phyloP scores from a whole-genome alignment of 2,113 vertebrate species.

The Limnothrissa miodon region DNA sequence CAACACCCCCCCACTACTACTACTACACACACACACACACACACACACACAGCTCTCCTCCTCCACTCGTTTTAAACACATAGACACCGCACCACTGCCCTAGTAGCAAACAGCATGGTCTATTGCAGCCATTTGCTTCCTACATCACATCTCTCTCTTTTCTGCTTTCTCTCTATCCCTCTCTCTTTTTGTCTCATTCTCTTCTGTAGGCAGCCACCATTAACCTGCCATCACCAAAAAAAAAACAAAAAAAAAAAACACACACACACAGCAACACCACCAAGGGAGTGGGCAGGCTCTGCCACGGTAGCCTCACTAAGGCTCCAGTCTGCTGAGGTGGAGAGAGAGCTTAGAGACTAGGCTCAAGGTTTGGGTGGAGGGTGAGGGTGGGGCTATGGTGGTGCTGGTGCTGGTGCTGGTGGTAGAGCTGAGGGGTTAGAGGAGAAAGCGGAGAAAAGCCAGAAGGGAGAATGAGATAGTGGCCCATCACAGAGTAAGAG shows the following conservation, averaged over 20 bases:
- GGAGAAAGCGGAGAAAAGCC: neutral
- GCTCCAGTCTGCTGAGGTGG: neutral
- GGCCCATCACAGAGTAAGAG: neutral
- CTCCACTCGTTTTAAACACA: neutral
- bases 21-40: slow-evolving; percentile 9
- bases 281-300: neutral
- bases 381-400: neutral
- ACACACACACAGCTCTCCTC: neutral
- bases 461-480: neutral
- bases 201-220: neutral
- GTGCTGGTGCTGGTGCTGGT: neutral
- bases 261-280: neutral
- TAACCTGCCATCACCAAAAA: neutral
- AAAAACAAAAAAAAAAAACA: no score
- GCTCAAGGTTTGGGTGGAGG: neutral
- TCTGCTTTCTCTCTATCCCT: slow-evolving; percentile 4
- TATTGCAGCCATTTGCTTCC: slow-evolving; percentile 16
- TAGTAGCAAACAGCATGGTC: neutral
- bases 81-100: neutral
- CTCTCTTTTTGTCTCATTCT: neutral
- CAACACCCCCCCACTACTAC: neutral
- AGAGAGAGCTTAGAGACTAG: neutral
- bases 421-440: neutral
- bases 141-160: neutral
- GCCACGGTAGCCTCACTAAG: slow-evolving; percentile 2